phyloP scores from a whole-genome alignment of 2,113 vertebrate species.

The Mohoua ochrocephala region DNA sequence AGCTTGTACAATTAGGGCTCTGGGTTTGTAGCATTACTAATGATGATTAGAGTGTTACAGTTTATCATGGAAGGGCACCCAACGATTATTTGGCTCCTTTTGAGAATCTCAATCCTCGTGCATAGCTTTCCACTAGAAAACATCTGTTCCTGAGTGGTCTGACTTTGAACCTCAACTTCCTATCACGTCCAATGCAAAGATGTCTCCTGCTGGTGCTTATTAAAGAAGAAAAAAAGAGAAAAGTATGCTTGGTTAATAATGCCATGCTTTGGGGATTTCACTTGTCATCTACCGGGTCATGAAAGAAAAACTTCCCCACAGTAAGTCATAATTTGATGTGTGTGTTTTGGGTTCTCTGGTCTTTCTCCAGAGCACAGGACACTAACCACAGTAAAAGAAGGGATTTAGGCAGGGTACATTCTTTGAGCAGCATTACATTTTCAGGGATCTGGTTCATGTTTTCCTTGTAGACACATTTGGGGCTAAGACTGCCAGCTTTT shows the following conservation, averaged over 20 bases:
- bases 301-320: neutral
- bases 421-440: neutral
- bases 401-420: neutral
- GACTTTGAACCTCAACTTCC: constrained; percentile 24
- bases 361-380: neutral
- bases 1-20: neutral
- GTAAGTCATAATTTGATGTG: constrained; percentile 13
- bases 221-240: neutral
- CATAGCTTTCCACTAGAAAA: constrained; percentile 39
- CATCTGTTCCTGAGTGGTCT: constrained; percentile 9
- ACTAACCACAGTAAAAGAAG: neutral
- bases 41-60: neutral
- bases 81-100: neutral
- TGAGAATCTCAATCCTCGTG: neutral
- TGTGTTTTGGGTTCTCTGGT: neutral
- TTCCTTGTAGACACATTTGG: neutral
- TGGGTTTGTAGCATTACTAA: constrained; percentile 14
- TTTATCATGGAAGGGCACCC: neutral
- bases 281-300: neutral
- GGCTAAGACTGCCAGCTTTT: neutral
- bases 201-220: constrained; percentile 32
- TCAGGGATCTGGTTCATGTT: neutral
- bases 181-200: neutral
- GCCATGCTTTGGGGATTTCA: constrained; percentile 24
- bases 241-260: constrained; percentile 14